phyloP scores from a whole-genome alignment of 2,113 vertebrate genomes.

The Stegostoma tigrinum region DNA sequence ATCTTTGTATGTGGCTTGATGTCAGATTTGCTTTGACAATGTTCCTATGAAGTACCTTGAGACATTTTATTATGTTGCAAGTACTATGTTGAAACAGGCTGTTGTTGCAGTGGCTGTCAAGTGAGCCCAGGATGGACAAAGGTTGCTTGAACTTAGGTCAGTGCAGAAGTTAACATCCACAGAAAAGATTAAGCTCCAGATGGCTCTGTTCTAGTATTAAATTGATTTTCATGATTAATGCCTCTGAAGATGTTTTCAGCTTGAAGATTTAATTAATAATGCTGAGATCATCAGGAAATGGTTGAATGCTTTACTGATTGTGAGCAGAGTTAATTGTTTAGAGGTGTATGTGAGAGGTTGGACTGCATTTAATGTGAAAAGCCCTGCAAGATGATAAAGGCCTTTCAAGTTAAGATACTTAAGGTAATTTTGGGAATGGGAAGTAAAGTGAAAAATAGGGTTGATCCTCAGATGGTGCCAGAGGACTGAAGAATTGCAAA shows the following conservation, averaged over 20 bases:
- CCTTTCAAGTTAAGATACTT: neutral
- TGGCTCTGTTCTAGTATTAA: neutral
- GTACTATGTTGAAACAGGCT: neutral
- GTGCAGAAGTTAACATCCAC: neutral
- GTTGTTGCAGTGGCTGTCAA: neutral
- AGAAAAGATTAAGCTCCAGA: neutral
- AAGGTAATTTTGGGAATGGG: too few relatives aligned
- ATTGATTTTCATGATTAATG: neutral
- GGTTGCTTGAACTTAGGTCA: neutral
- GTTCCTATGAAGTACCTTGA: neutral
- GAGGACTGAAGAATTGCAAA: too few relatives aligned
- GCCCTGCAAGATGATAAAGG: neutral
- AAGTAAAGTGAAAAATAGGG: too few relatives aligned
- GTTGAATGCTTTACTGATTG: neutral
- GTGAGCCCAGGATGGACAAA: neutral
- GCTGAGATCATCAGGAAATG: neutral
- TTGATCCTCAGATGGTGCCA: too few relatives aligned
- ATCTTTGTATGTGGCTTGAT: neutral
- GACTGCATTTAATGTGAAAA: neutral
- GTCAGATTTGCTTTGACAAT: neutral
- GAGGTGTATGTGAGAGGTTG: neutral
- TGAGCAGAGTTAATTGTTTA: neutral
- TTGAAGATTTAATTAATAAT: conserved; percentile 2
- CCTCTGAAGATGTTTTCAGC: neutral
- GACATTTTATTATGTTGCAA: neutral